Percentiles rank a stretch among this genome's conserved stretches.
Conservation (phyloP, 1,140 invertebrate species). For the Macrosteles quadrilineatus region DNA sequence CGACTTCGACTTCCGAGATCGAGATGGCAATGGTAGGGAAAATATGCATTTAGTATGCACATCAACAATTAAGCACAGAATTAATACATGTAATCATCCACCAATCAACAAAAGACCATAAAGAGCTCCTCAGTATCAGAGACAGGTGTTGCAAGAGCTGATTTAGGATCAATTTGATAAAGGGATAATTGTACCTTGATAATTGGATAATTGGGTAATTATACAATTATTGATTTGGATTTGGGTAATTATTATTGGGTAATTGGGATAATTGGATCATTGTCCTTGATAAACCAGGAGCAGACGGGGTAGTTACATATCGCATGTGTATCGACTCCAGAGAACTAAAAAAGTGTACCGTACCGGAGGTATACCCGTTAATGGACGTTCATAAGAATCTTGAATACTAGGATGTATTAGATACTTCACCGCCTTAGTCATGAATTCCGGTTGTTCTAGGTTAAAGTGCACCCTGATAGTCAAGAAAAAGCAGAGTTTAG, state of each 20-base stretch:
- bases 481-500: conserved; percentile 54
- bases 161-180: conserved; percentile 23
- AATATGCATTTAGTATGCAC: conserved; percentile 19
- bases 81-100: conserved; percentile 27
- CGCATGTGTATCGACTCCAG: conserved; percentile 48
- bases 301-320: conserved; percentile 40
- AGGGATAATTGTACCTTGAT: conserved; percentile 30
- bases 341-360: conserved; percentile 47
- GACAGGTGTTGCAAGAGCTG: conserved; percentile 2
- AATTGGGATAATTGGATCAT: conserved; percentile 18
- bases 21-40: background rate
- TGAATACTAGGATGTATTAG: conserved; percentile 47
- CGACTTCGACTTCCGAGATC: no score
- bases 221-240: no score
- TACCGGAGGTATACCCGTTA: conserved; percentile 52
- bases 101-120: conserved; percentile 23
- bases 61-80: conserved; percentile 8
- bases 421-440: conserved; percentile 54
- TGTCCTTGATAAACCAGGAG: conserved; percentile 29
- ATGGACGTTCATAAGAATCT: conserved; percentile 54
- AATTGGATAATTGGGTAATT: no score
- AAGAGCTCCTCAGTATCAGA: background rate
- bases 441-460: conserved; percentile 57
- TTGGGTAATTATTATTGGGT: conserved; percentile 16
- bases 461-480: conserved; percentile 49